These are phyloP conservation scores for Cyprinella venusta DNA, from an alignment of 2,797 vertebrate species.

Conservation along the genomic window DNA sequence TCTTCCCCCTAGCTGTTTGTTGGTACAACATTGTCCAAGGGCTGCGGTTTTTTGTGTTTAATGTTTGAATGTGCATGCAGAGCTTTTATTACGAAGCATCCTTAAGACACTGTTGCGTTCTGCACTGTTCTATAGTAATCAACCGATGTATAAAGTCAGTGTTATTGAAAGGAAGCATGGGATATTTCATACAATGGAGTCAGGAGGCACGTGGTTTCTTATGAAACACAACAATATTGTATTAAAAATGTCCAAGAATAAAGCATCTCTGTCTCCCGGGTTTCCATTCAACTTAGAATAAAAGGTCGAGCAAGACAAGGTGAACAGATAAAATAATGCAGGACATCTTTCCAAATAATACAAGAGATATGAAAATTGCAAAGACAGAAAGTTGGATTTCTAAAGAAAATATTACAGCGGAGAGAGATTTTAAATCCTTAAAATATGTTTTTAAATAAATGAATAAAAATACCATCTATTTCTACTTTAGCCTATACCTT, in stretches of 20 bases:
- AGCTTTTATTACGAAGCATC: neutral
- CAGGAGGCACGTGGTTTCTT: constrained; percentile 32
- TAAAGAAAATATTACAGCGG: constrained; percentile 2
- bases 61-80: neutral
- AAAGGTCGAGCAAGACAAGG: constrained; percentile 89
- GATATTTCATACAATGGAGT: constrained; percentile 40
- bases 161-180: constrained; percentile 11
- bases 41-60: neutral
- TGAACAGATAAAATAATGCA: constrained; percentile 77
- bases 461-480: neutral
- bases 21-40: constrained; percentile 11
- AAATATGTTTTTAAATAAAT: neutral
- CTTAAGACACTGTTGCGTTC: neutral
- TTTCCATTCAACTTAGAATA: constrained; percentile 99
- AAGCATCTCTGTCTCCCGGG: constrained; percentile 78
- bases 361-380: constrained; percentile 72
- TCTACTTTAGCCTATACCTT: neutral
- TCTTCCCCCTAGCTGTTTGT: constrained; percentile 42
- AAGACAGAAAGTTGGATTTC: constrained; percentile 60
- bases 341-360: constrained; percentile 77
- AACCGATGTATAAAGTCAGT: neutral
- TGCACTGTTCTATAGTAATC: neutral
- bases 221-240: constrained; percentile 63
- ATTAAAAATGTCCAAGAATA: constrained; percentile 75
- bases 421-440: constrained; percentile 52